Evolutionary conservation across 2,888 invertebrate genomes (phyloP).

Genomic region (Oscheius sp.): DNA sequence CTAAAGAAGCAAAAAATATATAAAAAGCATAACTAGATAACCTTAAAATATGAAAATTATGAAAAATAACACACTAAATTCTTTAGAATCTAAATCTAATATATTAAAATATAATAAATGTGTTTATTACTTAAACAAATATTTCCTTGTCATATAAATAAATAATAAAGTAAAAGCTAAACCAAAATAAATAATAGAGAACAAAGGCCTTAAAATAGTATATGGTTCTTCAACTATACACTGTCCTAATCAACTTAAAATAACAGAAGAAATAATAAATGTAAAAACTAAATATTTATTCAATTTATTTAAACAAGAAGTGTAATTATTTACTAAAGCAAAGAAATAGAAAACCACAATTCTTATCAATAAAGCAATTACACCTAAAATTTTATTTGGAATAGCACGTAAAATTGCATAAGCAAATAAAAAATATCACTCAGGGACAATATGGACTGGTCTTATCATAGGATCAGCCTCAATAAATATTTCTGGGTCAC

Average conservation of each 20-base stretch:
- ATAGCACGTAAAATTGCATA: slow-evolving; percentile 86
- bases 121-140: slow-evolving; percentile 51
- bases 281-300: slow-evolving; percentile 57
- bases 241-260: slow-evolving; percentile 60
- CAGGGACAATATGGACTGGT: slow-evolving; percentile 84
- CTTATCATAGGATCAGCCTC: slow-evolving; percentile 82
- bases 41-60: slow-evolving; percentile 69
- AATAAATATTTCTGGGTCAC: slow-evolving; percentile 82
- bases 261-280: slow-evolving; percentile 56
- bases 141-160: slow-evolving; percentile 49
- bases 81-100: slow-evolving; percentile 62
- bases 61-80: slow-evolving; percentile 57
- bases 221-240: slow-evolving; percentile 57
- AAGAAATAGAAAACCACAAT: slow-evolving; percentile 61
- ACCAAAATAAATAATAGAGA: slow-evolving; percentile 63
- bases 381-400: slow-evolving; percentile 85
- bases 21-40: slow-evolving; percentile 63
- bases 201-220: slow-evolving; percentile 55
- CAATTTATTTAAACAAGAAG: slow-evolving; percentile 53
- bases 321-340: slow-evolving; percentile 64
- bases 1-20: slow-evolving; percentile 58
- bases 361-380: slow-evolving; percentile 78
- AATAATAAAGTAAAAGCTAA: slow-evolving; percentile 53
- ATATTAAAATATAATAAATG: slow-evolving; percentile 54
- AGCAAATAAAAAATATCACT: slow-evolving; percentile 87